Evolutionary conservation across 2,888 invertebrate species (phyloP), one percentile per base, ranked within the genome.

Genomic region (Torymus auratus): DNA sequence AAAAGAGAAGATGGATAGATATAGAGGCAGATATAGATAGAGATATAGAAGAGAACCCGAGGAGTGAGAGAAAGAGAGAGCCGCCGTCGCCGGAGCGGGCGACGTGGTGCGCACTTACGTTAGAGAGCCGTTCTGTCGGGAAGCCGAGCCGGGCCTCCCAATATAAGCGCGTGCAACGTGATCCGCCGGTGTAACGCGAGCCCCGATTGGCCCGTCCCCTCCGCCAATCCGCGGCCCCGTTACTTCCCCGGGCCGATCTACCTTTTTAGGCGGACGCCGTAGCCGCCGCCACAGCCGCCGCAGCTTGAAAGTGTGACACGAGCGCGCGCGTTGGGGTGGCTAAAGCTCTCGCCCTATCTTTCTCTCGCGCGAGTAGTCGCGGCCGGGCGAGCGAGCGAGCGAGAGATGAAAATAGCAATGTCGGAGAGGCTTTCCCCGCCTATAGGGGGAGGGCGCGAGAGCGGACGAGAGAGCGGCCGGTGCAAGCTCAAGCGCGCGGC

Each of bases 41-140:
- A 41, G 41, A 41, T 41, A 7, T 41, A 55, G 0, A 55, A 55
- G 17, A 23, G n/a, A 58, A 41, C 11, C 41, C 41, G 41, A 41
- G 41, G 41, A 41, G 17, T 20, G 17, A 15, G 53, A 67, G 17
- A 7, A 69, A 56, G 23, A 56, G 7, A 5, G 15, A 28, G 11
- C 20, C 13, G 52, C 12, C 23, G 17, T 50, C 50, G 50, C 67
- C 58, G 67, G 60, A 50, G 56, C 62, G 60, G 23, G 67, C 67
- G 76, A 70, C 73, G 77, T 78, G 92, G 89, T 92, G 91, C 92
- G 91, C 92, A 97, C 97, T 97, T 96, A 97, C 97, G 96, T 96
- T 96, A 95, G 95, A 96, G 96, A 96, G 97, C 96, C 96, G 96
- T 96, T 97, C 97, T 97, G 97, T 95, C 95, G 95, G 94, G 94